These are phyloP conservation scores for Colletes latitarsis DNA, from an alignment of 1,140 invertebrate genomes.

Conservation along the genomic window DNA sequence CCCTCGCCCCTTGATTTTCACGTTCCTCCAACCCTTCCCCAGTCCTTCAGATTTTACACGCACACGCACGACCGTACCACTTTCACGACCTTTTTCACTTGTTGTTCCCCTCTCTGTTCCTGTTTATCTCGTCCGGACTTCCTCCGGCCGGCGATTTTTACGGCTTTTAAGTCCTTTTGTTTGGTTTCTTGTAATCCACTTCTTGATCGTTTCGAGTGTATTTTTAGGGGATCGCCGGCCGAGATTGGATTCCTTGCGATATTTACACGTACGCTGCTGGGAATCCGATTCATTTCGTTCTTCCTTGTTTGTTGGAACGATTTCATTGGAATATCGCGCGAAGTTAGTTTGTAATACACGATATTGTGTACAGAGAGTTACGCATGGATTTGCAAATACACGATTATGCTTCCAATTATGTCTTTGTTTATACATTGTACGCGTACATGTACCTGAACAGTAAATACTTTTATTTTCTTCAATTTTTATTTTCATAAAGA, in stretches of 20 bases:
- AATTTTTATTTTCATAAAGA: no score
- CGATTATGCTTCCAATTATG: no score
- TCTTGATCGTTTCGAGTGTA: constrained; percentile 24
- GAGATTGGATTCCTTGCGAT: not conserved
- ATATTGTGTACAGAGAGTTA: no score
- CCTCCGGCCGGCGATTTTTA: constrained; percentile 21
- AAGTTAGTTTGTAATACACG: no score
- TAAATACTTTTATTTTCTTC: no score
- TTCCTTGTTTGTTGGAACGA: no score
- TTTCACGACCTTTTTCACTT: constrained; percentile 46
- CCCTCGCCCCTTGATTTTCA: constrained; percentile 20
- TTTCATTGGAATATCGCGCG: no score
- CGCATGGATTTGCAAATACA: no score
- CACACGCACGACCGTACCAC: constrained; percentile 8
- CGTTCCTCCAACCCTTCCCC: not conserved
- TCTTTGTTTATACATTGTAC: no score
- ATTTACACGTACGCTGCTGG: not conserved
- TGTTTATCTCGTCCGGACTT: not conserved
- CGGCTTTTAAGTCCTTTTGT: constrained; percentile 17
- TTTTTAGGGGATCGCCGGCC: not conserved
- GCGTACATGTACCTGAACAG: no score
- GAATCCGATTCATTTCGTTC: not conserved
- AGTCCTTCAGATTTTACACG: constrained; percentile 38
- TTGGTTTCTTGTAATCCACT: constrained; percentile 20
- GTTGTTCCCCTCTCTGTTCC: constrained; percentile 24